Percentiles rank a stretch among this genome's conserved stretches.
phyloP scores from a whole-genome alignment of 1,140 invertebrate species.

The Bathynomus jamesi region DNA sequence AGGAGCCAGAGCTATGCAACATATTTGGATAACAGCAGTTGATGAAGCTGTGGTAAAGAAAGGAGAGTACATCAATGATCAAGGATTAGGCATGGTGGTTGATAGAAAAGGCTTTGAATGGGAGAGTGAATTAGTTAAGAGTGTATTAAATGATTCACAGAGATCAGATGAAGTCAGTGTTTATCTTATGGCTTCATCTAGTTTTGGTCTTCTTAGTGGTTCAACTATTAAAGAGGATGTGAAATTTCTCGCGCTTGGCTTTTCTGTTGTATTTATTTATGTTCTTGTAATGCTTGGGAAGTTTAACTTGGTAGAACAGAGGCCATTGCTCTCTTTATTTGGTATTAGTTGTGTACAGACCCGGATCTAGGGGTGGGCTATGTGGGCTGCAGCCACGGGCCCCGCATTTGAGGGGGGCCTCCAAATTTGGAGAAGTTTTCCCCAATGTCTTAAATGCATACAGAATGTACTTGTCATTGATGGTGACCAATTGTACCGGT shows the following conservation, averaged over 20 bases:
- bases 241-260: constrained; percentile 48
- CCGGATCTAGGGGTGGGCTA: constrained; percentile 18
- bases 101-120: constrained; percentile 35
- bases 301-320: constrained; percentile 50
- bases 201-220: constrained; percentile 36
- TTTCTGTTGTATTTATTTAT: constrained; percentile 50
- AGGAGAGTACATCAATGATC: constrained; percentile 57
- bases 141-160: constrained; percentile 12
- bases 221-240: constrained; percentile 49
- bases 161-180: constrained; percentile 11
- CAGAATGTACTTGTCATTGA: too few species aligned
- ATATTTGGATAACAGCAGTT: constrained; percentile 56
- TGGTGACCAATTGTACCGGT: too few species aligned
- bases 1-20: constrained; percentile 53
- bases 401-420: too few species aligned
- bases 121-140: constrained; percentile 25
- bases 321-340: constrained; percentile 38
- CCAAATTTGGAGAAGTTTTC: too few species aligned
- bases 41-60: constrained; percentile 58
- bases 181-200: constrained; percentile 26
- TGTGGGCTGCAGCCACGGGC: too few species aligned
- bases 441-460: too few species aligned
- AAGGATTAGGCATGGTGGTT: constrained; percentile 66
- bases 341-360: constrained; percentile 17
- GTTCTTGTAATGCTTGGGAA: constrained; percentile 49